phyloP scores from a whole-genome alignment of 2,888 invertebrate species.

The Sclerodermus sp. region DNA sequence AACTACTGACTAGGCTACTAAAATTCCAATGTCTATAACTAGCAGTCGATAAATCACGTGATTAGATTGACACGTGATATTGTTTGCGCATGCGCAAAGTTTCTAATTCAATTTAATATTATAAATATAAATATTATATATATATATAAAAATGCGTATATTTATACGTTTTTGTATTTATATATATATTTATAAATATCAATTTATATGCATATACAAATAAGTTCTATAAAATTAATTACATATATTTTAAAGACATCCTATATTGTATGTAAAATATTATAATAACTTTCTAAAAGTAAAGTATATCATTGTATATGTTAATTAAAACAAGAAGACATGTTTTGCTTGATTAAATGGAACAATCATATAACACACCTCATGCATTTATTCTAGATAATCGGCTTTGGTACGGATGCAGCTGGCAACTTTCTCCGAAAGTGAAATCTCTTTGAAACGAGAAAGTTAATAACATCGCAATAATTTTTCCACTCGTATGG shows the following conservation, averaged over 20 bases:
- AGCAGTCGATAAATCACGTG: slow-evolving; percentile 21
- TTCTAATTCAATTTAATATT: slow-evolving; percentile 1
- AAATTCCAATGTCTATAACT: too few relatives aligned
- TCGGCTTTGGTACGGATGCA: slow-evolving; percentile 13
- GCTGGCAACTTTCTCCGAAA: slow-evolving; percentile 37
- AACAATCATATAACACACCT: slow-evolving; percentile 6
- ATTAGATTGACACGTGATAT: slow-evolving; percentile 15
- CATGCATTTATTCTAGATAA: slow-evolving; percentile 1
- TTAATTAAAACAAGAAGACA: neutral
- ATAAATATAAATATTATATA: neutral
- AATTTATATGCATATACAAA: too few relatives aligned
- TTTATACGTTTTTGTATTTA: too few relatives aligned
- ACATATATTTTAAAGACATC: too few relatives aligned
- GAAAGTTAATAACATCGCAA: slow-evolving; percentile 26
- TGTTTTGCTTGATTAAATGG: neutral
- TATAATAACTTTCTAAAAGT: neutral
- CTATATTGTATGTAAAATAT: too few relatives aligned
- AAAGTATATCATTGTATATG: too few relatives aligned
- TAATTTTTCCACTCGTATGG: slow-evolving; percentile 1
- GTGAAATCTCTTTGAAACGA: slow-evolving; percentile 35
- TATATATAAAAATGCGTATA: too few relatives aligned
- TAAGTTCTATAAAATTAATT: too few relatives aligned
- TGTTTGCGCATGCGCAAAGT: slow-evolving; percentile 2
- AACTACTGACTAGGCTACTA: too few relatives aligned
- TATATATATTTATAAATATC: too few relatives aligned